Evolutionary conservation across 2,797 vertebrate genomes (phyloP), one percentile per base, ranked within the genome.

Genomic region (Karalla daura): DNA sequence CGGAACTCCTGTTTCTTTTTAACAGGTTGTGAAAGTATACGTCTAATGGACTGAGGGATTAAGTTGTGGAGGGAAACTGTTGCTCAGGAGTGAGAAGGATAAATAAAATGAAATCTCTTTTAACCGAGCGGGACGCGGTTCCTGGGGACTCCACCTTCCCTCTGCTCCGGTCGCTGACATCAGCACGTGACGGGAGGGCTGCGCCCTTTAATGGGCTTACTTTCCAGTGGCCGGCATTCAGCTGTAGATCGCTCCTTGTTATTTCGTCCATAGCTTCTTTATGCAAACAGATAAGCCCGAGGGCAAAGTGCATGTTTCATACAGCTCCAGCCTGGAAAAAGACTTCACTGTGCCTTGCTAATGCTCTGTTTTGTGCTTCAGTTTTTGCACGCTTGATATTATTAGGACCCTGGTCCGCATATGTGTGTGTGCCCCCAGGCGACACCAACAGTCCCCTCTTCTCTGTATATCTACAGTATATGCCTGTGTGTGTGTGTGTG

Each of bases 281-380:
- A 72, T 74, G 55, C 39, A 68, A 77, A 85, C 30, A 67, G 45
- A 77, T 63, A 11, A 54, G 76, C 80, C 80, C 11, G 25, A 71
- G 50, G 70, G 52, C 51, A 70, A 25, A 51, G 74, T 65, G 72
- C 44, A 71, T 71, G 64, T 74, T 71, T 70, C 45, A 74, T 65
- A 37, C 68, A 37, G 41, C 39, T 17, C 43, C 28, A 44, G 46
- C 60, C 63, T 79, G 63, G 46, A 70, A 79, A 84, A 66, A 71
- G 45, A 33, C 40, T 72, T 45, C 20, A 52, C 46, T 74, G 27
- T 68, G 63, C 66, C 60, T 78, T 55, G 69, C 51, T 73, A 78
- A 84, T 75, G 70, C 58, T 76, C 64, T 63, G 66, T 78, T 80
- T 85, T 74, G 63, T 86, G 74, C 66, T 74, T 56, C 65, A 70